phyloP scores from a whole-genome alignment of 1,140 invertebrate genomes.

The Lamellibrachia luymesi region DNA sequence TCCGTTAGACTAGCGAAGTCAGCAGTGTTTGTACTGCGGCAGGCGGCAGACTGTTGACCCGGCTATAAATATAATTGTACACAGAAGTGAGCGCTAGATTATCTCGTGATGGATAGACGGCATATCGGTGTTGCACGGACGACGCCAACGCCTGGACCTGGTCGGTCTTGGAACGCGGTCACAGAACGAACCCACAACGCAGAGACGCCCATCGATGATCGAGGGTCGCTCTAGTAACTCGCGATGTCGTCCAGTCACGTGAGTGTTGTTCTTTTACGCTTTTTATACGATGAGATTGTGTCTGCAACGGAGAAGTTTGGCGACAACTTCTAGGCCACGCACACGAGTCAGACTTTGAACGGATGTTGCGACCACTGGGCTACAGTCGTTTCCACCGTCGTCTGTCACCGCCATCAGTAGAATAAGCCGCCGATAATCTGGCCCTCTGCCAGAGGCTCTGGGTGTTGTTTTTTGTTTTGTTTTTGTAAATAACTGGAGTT shows the following conservation, averaged over 20 bases:
- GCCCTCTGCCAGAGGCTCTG: too few relatives aligned
- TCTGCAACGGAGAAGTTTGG: not conserved
- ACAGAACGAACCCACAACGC: not conserved
- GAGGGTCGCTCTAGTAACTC: not conserved
- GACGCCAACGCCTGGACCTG: not conserved
- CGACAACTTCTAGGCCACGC: not conserved
- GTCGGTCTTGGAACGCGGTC: not conserved
- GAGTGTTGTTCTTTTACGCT: not conserved
- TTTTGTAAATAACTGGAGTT: not conserved
- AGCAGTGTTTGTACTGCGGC: not conserved
- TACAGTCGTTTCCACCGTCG: not conserved
- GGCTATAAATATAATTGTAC: slow-evolving; percentile 1
- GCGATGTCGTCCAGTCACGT: not conserved
- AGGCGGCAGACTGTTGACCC: not conserved
- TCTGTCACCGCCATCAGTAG: not conserved
- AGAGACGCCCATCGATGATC: not conserved
- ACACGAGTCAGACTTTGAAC: not conserved
- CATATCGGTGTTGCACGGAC: not conserved
- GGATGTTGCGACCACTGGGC: not conserved
- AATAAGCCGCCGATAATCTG: not conserved
- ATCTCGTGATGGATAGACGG: not conserved
- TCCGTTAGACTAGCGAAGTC: too few relatives aligned
- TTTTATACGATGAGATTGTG: not conserved
- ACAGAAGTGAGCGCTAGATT: not conserved
- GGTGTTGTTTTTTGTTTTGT: not conserved